These are phyloP conservation scores for Cossypha polioptera DNA, from an alignment of 2,797 vertebrate genomes.

Conservation along the genomic window DNA sequence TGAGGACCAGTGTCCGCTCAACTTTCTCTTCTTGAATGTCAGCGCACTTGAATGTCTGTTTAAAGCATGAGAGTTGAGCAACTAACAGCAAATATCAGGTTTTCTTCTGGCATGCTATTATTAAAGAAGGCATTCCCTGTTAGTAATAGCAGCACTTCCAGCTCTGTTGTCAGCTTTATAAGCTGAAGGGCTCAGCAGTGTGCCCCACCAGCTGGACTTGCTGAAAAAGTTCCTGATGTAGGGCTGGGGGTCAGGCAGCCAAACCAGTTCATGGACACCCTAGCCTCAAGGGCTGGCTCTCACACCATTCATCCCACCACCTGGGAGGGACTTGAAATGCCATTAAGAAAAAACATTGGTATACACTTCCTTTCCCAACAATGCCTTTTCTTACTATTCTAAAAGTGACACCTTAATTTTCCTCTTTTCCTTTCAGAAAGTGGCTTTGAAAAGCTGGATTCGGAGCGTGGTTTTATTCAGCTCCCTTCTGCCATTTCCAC, in stretches of 20 bases:
- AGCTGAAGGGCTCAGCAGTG: neutral
- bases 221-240: neutral
- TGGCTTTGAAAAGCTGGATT: neutral
- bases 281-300: fast-evolving
- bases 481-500: neutral
- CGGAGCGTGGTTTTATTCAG: neutral
- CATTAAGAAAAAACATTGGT: neutral
- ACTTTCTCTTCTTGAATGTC: conserved; percentile 69
- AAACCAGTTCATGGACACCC: neutral
- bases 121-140: conserved; percentile 42
- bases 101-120: conserved; percentile 29
- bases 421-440: neutral
- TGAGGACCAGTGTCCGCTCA: conserved; percentile 73
- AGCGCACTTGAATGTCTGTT: conserved; percentile 36
- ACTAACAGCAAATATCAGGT: conserved; percentile 60
- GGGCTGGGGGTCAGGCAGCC: neutral
- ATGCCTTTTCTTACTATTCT: neutral
- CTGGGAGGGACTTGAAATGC: neutral
- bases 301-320: neutral
- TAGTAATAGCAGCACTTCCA: conserved; percentile 28
- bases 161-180: neutral
- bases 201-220: neutral
- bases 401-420: neutral
- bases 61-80: conserved; percentile 34
- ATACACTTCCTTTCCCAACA: neutral